Evolutionary conservation across 92 coral and sea anemone genomes (phyloP).

Genomic region (Paragorgia papillata): DNA sequence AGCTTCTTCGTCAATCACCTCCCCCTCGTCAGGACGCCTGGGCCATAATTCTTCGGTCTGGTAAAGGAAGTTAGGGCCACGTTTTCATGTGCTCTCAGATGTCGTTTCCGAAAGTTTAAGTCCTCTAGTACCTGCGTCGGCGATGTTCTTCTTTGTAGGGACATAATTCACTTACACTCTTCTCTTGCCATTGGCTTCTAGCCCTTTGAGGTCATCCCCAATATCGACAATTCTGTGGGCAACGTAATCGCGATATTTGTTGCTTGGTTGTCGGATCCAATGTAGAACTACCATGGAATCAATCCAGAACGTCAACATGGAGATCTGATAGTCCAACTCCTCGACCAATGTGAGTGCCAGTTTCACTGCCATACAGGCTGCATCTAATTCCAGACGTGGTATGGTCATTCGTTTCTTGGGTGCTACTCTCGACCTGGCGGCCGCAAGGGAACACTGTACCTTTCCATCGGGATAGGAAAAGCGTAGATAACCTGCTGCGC

Average conservation of each 20-base stretch:
- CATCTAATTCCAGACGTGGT: slow-evolving; percentile 28
- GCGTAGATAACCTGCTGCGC: slow-evolving; percentile 37
- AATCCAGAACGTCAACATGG: slow-evolving; percentile 31
- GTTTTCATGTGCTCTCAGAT: slow-evolving; percentile 51
- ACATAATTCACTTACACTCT: slow-evolving; percentile 18
- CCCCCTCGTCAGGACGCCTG: slow-evolving; percentile 34
- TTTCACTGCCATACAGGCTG: slow-evolving; percentile 41
- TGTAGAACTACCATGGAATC: slow-evolving; percentile 39
- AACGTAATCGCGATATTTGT: slow-evolving; percentile 46
- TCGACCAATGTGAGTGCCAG: slow-evolving; percentile 15
- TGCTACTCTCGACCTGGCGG: slow-evolving; percentile 25
- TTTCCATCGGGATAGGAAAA: slow-evolving; percentile 13
- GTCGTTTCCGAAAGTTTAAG: slow-evolving; percentile 43
- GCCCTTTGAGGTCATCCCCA: slow-evolving; percentile 19
- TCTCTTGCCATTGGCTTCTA: slow-evolving; percentile 19
- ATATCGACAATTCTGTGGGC: too few species aligned
- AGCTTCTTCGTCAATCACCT: slow-evolving; percentile 22
- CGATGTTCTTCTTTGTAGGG: slow-evolving; percentile 12
- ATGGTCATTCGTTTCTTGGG: slow-evolving; percentile 38
- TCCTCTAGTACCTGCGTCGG: too few species aligned
- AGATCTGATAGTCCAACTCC: slow-evolving; percentile 21
- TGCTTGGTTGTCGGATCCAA: slow-evolving; percentile 47
- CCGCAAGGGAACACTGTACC: slow-evolving; percentile 24
- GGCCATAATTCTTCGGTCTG: slow-evolving; percentile 52
- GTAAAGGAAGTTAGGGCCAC: too few species aligned